Base-by-base conservation (phyloP, 2,113 vertebrate species). In the Podarcis cretensis region DNA sequence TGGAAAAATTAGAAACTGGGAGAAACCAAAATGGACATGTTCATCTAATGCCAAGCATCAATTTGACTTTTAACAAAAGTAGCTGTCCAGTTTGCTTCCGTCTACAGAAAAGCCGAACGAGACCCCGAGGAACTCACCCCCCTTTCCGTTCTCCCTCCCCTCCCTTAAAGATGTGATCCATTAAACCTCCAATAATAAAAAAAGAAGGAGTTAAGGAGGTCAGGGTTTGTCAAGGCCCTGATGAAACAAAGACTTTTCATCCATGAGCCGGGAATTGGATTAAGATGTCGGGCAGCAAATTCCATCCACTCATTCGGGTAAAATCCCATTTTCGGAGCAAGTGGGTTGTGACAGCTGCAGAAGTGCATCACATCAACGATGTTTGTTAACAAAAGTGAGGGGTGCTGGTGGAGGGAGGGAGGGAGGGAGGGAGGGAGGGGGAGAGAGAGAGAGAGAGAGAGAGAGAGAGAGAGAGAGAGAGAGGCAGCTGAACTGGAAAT, bases 401-500 rank as follows among this genome's bases (percentile, higher is more conserved):
- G 40, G 20, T 59, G 48, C 48, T 54, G 48, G 48, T 54, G 23
- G 32, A n/a, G 86, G 74, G 5, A 3, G 10, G 13, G 13, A 30
- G 79, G 4, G 32, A n/a, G 86, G 35, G 5, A 7, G 23, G 25
- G 6, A 30, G 79, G 2, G 21, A 21, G 71, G 3, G 54, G 59
- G 35, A 21, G 35, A 32, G 48, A 13, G 54, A 14, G 30, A 6
- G 9, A 35, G 6, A 21, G 40, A 30, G 83, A 37, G 57, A 77
- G 84, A 23, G 14, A 57, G 81, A 71, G 23, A 68, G 69, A 54
- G 54, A 73, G 73, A 40, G 59, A 73, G 69, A 63, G 54, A 12
- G 81, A 89, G 68, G 71, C 81, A 92, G 65, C 59, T 54, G 85
- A 90, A 83, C 87, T 86, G 89, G 81, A 63, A 92, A 86, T n/a